Evolutionary conservation across 92 coral and sea anemone genomes (phyloP).

Genomic region (Galaxea fascicularis): DNA sequence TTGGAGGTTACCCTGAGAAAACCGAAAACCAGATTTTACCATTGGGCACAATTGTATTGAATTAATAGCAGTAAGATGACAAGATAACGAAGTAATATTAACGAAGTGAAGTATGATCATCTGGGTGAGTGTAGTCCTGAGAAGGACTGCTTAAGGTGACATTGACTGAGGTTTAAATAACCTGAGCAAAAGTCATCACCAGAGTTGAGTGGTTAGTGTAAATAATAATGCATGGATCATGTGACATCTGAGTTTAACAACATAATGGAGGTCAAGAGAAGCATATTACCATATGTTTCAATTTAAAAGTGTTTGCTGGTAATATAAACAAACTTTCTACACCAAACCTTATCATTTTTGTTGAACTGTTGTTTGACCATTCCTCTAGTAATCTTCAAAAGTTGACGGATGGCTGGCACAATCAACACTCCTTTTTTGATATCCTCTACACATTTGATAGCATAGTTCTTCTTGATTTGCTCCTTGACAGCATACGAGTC

Average conservation of each 20-base stretch:
- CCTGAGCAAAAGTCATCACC: too few relatives aligned
- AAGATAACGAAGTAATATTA: too few relatives aligned
- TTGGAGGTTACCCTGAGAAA: constrained; percentile 81
- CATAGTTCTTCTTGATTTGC: constrained; percentile 90
- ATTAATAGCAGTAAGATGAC: too few relatives aligned
- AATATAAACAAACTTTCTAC: background rate
- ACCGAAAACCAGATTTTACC: background rate
- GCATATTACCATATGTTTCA: too few relatives aligned
- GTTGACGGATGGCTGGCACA: constrained; percentile 90
- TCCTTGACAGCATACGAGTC: constrained; percentile 89
- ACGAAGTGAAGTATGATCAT: too few relatives aligned
- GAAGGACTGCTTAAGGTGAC: too few relatives aligned
- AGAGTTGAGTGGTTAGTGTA: too few relatives aligned
- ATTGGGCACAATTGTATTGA: background rate
- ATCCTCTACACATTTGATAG: constrained; percentile 90
- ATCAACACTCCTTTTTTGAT: constrained; percentile 84
- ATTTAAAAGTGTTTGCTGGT: background rate
- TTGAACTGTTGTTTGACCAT: constrained; percentile 91
- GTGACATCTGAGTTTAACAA: too few relatives aligned
- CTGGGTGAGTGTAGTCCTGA: too few relatives aligned
- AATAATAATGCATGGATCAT: too few relatives aligned
- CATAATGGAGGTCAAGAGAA: too few relatives aligned
- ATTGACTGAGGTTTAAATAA: too few relatives aligned
- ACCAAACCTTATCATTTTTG: constrained; percentile 79
- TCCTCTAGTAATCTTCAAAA: constrained; percentile 83